Evolutionary conservation across 2,797 vertebrate genomes (phyloP), one percentile per base, ranked within the genome.

Genomic region (Lindbergichthys nudifrons): DNA sequence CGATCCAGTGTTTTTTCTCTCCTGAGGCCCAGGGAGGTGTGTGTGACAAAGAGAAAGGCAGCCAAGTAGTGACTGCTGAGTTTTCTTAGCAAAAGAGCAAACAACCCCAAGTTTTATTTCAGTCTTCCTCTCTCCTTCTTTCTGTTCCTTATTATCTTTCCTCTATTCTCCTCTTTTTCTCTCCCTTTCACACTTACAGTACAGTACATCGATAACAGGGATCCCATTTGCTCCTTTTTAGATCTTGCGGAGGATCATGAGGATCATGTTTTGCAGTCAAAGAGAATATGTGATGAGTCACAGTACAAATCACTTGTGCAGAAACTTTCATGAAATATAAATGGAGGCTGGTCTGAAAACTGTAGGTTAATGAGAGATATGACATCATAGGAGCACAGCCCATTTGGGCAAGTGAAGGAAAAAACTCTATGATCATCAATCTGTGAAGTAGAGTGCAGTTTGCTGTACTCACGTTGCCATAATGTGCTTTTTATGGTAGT

Each of bases 71-170:
- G 68, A 77, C 58, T 68, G 53, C 69, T n/a, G 58, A 30, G 70
- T 73, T 77, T 84, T 84, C 75, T 87, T 14, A 71, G 76, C 81
- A 79, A 87, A 84, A 69, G 88, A 77, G 74, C 80, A 77, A 85
- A 86, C 70, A 87, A 75, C 75, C 75, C 69, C 66, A 41, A 82
- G 54, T 70, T 80, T 57, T 80, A 47, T 80, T 79, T 79, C 57
- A 61, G 51, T 69, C 60, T 51, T 68, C 58, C 48, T 77, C 59
- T 74, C 59, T 74, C 41, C 56, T 66, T 79, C 45, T 57, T 26
- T 58, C 39, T 65, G 26, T 41, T 10, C 67, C 21, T 70, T 23
- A n/a, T 69, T 67, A 59, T 68, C 69, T 73, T 61, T 70, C 4
- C 51, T 10, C 50, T 53, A 36, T 45, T 64, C 21, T 61, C n/a